Evolutionary conservation across 2,797 vertebrate genomes (phyloP).

Genomic region (Euphonia xanthogaster): DNA sequence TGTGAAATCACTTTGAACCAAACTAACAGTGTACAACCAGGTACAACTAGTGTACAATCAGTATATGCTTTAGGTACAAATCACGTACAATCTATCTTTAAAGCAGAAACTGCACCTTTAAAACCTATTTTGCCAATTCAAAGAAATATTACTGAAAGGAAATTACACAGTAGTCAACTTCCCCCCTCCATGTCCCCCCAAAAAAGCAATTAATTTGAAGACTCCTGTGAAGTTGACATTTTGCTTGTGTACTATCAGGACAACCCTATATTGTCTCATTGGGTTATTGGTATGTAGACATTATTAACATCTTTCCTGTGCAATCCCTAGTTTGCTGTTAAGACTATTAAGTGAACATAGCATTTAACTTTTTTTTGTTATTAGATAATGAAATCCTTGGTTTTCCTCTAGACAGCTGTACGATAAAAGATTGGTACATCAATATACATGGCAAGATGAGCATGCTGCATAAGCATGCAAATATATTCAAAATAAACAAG

Average conservation of each 20-base stretch:
- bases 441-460: not conserved
- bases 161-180: not conserved
- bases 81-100: not conserved
- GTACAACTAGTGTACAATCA: not conserved
- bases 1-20: not conserved
- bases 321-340: not conserved
- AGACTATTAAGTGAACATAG: not conserved
- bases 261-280: not conserved
- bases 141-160: not conserved
- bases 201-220: not conserved
- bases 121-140: not conserved
- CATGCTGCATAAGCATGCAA: not conserved
- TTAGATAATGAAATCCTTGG: not conserved
- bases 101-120: not conserved
- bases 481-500: not conserved
- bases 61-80: not conserved
- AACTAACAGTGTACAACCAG: not conserved
- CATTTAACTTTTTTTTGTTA: not conserved
- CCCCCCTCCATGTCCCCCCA: accelerated
- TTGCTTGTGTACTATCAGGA: not conserved
- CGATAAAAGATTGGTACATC: not conserved
- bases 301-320: not conserved
- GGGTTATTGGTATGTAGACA: not conserved
- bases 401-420: not conserved
- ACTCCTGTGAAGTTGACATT: not conserved